phyloP scores from a whole-genome alignment of 2,797 vertebrate species.

The Anabas testudineus region DNA sequence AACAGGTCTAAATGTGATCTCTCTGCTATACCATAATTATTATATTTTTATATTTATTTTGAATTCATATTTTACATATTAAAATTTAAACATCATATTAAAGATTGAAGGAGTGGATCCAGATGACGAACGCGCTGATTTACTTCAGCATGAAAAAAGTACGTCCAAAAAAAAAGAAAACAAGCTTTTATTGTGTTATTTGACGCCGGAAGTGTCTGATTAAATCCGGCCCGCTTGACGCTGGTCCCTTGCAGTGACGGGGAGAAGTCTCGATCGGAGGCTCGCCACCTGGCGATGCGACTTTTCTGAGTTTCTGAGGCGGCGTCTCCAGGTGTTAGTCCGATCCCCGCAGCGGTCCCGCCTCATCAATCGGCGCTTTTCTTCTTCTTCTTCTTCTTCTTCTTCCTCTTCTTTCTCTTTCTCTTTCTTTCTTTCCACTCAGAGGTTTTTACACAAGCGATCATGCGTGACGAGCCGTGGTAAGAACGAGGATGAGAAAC shows the following conservation, averaged over 20 bases:
- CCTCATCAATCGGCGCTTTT: background rate
- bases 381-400: too few species aligned
- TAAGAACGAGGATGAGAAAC: slow-evolving; percentile 57
- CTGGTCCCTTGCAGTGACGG: slow-evolving; percentile 27
- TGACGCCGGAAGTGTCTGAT: fast-evolving
- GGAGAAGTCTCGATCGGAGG: slow-evolving; percentile 47
- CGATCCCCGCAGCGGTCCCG: slow-evolving; percentile 21
- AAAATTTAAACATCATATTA: too few species aligned
- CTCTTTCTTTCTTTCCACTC: background rate
- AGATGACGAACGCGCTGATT: too few species aligned
- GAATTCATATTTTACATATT: too few species aligned
- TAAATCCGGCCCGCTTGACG: background rate
- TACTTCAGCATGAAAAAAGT: too few species aligned
- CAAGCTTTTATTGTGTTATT: slow-evolving; percentile 53
- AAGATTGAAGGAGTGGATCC: too few species aligned
- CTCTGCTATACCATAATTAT: too few species aligned
- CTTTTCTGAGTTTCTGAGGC: slow-evolving; percentile 59
- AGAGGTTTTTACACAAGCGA: background rate
- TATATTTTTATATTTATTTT: too few species aligned
- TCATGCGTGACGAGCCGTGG: slow-evolving; percentile 47
- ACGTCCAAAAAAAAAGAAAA: too few species aligned
- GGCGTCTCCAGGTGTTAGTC: slow-evolving; percentile 56
- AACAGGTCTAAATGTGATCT: too few species aligned
- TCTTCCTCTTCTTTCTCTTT: too few species aligned
- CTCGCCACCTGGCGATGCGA: slow-evolving; percentile 64